Percentiles rank a stretch among this genome's conserved stretches.
Evolutionary conservation across 2,888 invertebrate species (phyloP).

Genomic region (Dascillus cervinus): DNA sequence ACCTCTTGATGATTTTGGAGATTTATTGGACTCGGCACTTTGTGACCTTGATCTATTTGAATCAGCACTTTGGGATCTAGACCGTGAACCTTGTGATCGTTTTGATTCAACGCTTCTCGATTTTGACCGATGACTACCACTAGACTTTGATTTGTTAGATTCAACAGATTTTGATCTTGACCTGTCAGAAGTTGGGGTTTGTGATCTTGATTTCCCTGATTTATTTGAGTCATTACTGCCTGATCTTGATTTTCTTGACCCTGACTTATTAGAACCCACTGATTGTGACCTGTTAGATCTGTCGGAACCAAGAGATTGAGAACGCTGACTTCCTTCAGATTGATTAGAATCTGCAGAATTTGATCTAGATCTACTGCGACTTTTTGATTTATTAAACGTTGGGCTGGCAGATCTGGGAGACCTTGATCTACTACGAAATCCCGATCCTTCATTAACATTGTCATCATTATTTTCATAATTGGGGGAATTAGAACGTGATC

Average conservation of each 20-base stretch:
- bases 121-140: slow-evolving; percentile 18
- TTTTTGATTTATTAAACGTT: too few relatives aligned
- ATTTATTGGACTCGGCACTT: slow-evolving; percentile 31
- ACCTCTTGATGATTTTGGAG: slow-evolving; percentile 18
- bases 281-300: slow-evolving; percentile 14
- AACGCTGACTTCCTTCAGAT: slow-evolving; percentile 14
- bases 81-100: slow-evolving; percentile 23
- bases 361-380: slow-evolving; percentile 16
- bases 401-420: slow-evolving; percentile 17
- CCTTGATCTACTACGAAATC: slow-evolving; percentile 12
- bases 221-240: slow-evolving; percentile 15
- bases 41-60: slow-evolving; percentile 25
- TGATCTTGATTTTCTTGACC: slow-evolving; percentile 19
- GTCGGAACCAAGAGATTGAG: slow-evolving; percentile 12
- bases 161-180: slow-evolving; percentile 37
- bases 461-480: slow-evolving; percentile 24
- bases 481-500: slow-evolving; percentile 33
- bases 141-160: slow-evolving; percentile 43
- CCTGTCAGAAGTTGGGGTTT: slow-evolving; percentile 13
- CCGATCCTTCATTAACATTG: slow-evolving; percentile 26
- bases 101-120: slow-evolving; percentile 17
- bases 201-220: slow-evolving; percentile 15
- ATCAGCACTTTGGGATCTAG: slow-evolving; percentile 16
- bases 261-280: slow-evolving; percentile 13
- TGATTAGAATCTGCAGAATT: slow-evolving; percentile 14